A percentile compares a stretch with the other conserved stretches of the same genome.
Conservation (phyloP, 2,113 vertebrate genomes). For the Heterotis niloticus region DNA sequence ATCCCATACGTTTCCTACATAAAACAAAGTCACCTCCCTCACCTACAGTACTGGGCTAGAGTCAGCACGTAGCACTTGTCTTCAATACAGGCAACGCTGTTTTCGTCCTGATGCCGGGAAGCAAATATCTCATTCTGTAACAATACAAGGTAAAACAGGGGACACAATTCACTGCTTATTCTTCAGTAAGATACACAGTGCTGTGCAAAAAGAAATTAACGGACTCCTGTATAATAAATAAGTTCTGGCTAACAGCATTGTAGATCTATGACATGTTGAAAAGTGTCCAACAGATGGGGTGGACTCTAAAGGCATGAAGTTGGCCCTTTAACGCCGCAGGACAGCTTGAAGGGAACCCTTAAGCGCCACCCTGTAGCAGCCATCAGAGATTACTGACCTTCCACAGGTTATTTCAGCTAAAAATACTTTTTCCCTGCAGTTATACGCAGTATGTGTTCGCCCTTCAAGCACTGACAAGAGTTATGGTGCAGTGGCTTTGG, state of each 20-base stretch:
- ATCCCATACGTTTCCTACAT: neutral
- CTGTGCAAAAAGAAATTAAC: neutral
- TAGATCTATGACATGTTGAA: neutral
- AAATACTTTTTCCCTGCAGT: conserved; percentile 37
- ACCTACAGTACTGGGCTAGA: conserved; percentile 98
- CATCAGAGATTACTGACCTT: neutral
- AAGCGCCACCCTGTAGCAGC: no score
- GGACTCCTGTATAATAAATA: neutral
- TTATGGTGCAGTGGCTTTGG: neutral
- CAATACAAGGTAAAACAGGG: neutral
- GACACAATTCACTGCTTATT: neutral
- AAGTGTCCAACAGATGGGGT: neutral
- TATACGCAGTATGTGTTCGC: conserved; percentile 42
- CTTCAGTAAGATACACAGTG: neutral
- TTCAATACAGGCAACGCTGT: conserved; percentile 98
- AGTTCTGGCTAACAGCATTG: neutral
- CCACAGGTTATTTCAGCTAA: neutral
- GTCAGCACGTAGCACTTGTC: conserved; percentile 98
- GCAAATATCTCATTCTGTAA: conserved; percentile 96
- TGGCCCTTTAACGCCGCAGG: neutral
- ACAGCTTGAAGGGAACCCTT: no score
- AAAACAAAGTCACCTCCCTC: conserved; percentile 54
- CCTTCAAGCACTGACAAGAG: neutral
- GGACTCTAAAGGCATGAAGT: neutral
- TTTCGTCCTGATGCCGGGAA: conserved; percentile 94